phyloP scores from a whole-genome alignment of 2,797 vertebrate genomes.

The Eulemur mongoz region DNA sequence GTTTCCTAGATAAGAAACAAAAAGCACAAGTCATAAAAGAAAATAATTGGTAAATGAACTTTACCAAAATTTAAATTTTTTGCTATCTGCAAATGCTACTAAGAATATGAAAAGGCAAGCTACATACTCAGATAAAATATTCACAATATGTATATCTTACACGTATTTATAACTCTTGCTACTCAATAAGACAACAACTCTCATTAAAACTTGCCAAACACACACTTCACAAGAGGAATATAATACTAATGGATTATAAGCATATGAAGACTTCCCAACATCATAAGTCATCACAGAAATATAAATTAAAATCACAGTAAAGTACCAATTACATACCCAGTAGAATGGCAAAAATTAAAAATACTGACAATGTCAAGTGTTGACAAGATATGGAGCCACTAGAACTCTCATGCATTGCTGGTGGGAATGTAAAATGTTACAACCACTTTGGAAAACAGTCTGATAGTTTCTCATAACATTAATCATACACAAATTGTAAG shows the following conservation, averaged over 20 bases:
- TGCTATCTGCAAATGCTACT: neutral
- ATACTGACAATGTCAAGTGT: neutral
- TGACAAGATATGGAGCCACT: neutral
- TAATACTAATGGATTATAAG: neutral
- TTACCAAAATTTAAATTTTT: neutral
- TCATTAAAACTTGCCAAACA: constrained; percentile 28
- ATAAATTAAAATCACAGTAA: neutral
- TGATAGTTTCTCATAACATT: neutral
- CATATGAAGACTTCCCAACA: neutral
- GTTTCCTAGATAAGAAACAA: neutral
- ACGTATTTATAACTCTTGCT: neutral
- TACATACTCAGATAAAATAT: neutral
- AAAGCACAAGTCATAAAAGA: neutral
- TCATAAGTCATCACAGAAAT: neutral
- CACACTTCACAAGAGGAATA: neutral
- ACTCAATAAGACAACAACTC: neutral
- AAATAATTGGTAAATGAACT: neutral
- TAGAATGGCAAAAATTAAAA: neutral
- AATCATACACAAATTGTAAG: neutral
- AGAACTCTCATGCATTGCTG: neutral
- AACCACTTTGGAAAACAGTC: neutral
- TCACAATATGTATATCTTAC: neutral
- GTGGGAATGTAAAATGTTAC: neutral
- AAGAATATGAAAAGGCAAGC: neutral
- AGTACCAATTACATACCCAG: neutral